Evolutionary conservation across 2,888 invertebrate species (phyloP), one percentile per base, ranked within the genome.

Genomic region (Andrena fulva): DNA sequence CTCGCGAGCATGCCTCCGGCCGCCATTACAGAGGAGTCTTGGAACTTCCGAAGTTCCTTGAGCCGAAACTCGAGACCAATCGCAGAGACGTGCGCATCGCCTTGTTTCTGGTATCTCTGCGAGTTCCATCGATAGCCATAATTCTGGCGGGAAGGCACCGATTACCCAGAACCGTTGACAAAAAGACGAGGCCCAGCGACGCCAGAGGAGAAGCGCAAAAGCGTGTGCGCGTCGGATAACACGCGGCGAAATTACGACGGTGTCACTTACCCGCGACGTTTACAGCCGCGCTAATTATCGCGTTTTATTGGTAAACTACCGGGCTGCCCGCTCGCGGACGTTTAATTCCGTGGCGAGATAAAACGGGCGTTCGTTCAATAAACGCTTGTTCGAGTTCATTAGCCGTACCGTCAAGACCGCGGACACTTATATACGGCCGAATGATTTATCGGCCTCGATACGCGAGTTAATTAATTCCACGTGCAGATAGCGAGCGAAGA

Each of bases 281-380:
- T 85, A 87, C 42, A 66, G 27, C 63, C 56, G 60, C 31, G 60
- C 71, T 86, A 83, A 88, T 85, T 77, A 79, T 80, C 52, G 64
- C 35, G 66, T 62, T 85, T 84, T 84, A 87, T 82, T 85, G 84
- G 77, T 59, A 24, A 84, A 84, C 71, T 79, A 71, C 77, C 42
- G 71, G 29, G 73, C 59, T 3, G 56, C 59, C 60, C 8, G 29
- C 24, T 31, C 64, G 35, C 54, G 54, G 35, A 62, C 35, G 59
- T 75, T 79, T 64, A 60, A 27, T 62, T 27, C 20, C 54, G 54
- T 6, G 29, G 42, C 29, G 8, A 67, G 67, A 64, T 81, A 72
- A 71, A 29, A 52, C 24, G 20, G 20, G n/a, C 29, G 7, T 29
- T 12, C 33, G 63, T 56, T 72, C 60, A 60, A 60, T 69, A 83